Conservation (phyloP, 2,797 vertebrate species). For the Hydrolagus colliei region DNA sequence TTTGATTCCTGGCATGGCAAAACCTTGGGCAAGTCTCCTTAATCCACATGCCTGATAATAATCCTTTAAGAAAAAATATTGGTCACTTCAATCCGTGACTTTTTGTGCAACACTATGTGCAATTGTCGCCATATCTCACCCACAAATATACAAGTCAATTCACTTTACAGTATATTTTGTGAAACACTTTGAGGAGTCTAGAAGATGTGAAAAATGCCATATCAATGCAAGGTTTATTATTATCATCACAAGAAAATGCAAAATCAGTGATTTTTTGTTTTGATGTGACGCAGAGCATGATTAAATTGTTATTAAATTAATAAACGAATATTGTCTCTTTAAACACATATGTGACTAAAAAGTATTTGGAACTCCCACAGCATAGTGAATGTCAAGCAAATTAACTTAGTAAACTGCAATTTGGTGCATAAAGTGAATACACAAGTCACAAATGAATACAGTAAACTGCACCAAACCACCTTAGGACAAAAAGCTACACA, state of each 20-base stretch:
- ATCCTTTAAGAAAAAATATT: too few species aligned
- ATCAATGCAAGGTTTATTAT: too few species aligned
- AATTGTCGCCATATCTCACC: too few species aligned
- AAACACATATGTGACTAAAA: background rate
- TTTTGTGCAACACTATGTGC: too few species aligned
- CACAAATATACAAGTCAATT: too few species aligned
- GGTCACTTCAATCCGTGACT: too few species aligned
- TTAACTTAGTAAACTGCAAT: background rate
- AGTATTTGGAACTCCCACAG: background rate
- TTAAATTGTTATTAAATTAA: background rate
- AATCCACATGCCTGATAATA: too few species aligned
- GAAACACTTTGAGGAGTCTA: too few species aligned
- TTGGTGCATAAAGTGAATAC: background rate
- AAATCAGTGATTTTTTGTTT: background rate
- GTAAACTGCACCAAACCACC: background rate
- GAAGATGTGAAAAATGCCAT: too few species aligned
- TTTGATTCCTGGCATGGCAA: too few species aligned
- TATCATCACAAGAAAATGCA: background rate
- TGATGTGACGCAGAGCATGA: background rate
- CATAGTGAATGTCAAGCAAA: background rate
- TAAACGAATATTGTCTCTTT: background rate
- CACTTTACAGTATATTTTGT: too few species aligned
- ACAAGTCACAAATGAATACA: background rate
- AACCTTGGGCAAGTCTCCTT: too few species aligned
- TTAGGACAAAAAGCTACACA: background rate